phyloP scores from a whole-genome alignment of 2,113 vertebrate species.

The Accipiter cooperii region DNA sequence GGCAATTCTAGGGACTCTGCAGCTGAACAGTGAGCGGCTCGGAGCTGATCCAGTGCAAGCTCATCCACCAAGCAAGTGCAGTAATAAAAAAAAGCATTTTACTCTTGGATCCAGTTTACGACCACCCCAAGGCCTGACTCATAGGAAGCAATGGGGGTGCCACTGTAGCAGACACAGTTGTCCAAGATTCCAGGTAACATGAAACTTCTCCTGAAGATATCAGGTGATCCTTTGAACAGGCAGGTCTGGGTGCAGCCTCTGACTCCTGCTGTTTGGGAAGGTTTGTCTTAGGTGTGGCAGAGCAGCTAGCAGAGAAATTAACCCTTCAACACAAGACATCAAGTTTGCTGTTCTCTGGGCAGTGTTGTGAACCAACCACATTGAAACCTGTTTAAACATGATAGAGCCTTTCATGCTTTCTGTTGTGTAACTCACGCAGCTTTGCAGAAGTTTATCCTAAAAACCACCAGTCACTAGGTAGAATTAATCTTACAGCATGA shows the following conservation, averaged over 20 bases:
- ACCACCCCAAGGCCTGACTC: not conserved
- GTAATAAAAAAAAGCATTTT: not conserved
- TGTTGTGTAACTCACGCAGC: not conserved
- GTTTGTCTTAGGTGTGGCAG: not conserved
- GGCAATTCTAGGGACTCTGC: not conserved
- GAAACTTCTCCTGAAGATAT: not conserved
- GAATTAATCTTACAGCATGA: not conserved
- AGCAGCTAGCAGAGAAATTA: not conserved
- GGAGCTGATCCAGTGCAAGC: not conserved
- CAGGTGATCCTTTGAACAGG: not conserved
- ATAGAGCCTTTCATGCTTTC: conserved; percentile 3
- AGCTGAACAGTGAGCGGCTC: not conserved
- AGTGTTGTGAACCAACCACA: not conserved
- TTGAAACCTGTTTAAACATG: not conserved
- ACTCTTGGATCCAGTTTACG: not conserved
- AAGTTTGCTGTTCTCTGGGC: not conserved
- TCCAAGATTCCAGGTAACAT: not conserved
- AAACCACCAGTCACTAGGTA: not conserved
- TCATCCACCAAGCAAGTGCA: not conserved
- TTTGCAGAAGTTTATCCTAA: conserved; percentile 41
- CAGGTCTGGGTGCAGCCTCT: not conserved
- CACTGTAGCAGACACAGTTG: not conserved
- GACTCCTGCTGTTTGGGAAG: not conserved
- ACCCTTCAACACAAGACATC: not conserved
- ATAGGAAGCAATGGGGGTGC: not conserved